A percentile compares a stretch with the other conserved stretches of the same genome.
Evolutionary conservation across 2,888 invertebrate species (phyloP).

Genomic region (Magallana nippona): DNA sequence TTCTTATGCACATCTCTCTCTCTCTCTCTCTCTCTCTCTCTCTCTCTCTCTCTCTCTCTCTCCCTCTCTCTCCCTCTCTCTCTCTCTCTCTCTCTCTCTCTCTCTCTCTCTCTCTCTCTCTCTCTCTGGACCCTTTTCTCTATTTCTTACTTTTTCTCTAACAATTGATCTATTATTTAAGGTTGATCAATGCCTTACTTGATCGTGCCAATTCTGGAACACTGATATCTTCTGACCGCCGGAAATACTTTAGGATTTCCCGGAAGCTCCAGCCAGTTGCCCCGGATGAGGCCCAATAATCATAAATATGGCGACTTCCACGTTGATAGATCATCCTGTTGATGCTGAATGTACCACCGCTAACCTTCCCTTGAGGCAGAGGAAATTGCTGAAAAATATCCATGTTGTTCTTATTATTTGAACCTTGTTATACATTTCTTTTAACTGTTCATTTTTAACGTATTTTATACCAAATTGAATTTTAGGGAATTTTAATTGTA

Average conservation of each 20-base stretch:
- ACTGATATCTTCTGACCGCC: constrained; percentile 47
- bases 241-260: constrained; percentile 45
- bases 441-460: neutral
- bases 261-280: constrained; percentile 49
- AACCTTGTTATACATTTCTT: neutral
- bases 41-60: neutral
- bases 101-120: neutral
- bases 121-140: too few species aligned
- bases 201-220: constrained; percentile 43
- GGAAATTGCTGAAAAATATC: constrained; percentile 41
- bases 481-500: too few species aligned
- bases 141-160: neutral
- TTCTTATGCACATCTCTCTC: neutral
- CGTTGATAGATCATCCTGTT: constrained; percentile 50
- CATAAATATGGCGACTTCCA: constrained; percentile 46
- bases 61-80: neutral
- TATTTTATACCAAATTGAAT: too few species aligned
- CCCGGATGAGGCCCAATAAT: constrained; percentile 47
- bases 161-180: too few species aligned
- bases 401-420: neutral
- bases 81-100: neutral
- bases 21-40: neutral
- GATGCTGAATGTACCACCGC: constrained; percentile 48
- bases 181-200: constrained; percentile 35
- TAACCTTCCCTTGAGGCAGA: constrained; percentile 46